A percentile compares a stretch with the other conserved stretches of the same genome.
Conservation (phyloP, 2,888 invertebrate genomes). For the Nephrotoma appendiculata region DNA sequence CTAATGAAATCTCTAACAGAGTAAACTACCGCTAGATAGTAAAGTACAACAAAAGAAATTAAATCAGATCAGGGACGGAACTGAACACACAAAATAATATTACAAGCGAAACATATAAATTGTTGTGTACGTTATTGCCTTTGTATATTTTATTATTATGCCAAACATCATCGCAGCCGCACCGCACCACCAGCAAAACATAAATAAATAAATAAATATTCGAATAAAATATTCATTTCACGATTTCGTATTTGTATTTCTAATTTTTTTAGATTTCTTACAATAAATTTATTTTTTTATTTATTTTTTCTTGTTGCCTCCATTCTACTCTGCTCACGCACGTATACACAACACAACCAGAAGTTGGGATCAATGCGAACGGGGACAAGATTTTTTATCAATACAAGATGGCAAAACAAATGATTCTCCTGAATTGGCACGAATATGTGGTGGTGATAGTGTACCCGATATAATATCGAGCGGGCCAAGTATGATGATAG, state of each 20-base stretch:
- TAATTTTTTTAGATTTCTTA: background rate
- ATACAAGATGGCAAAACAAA: conserved; percentile 64
- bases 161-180: background rate
- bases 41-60: background rate
- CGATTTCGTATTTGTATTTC: conserved; percentile 3
- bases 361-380: conserved; percentile 70
- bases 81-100: background rate
- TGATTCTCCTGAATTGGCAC: conserved; percentile 55
- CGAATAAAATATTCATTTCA: conserved; percentile 1
- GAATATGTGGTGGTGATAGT: conserved; percentile 69
- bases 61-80: background rate
- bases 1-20: background rate
- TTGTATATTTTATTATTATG: background rate
- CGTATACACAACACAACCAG: conserved; percentile 27
- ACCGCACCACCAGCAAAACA: background rate
- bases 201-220: background rate
- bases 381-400: conserved; percentile 66
- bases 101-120: background rate
- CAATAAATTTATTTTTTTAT: background rate
- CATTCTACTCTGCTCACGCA: conserved; percentile 14
- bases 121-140: too few species aligned
- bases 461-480: conserved; percentile 67
- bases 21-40: background rate
- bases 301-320: background rate
- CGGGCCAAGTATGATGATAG: conserved; percentile 60